phyloP scores from a whole-genome alignment of 2,888 invertebrate genomes.

The Cyclophora albipunctata region DNA sequence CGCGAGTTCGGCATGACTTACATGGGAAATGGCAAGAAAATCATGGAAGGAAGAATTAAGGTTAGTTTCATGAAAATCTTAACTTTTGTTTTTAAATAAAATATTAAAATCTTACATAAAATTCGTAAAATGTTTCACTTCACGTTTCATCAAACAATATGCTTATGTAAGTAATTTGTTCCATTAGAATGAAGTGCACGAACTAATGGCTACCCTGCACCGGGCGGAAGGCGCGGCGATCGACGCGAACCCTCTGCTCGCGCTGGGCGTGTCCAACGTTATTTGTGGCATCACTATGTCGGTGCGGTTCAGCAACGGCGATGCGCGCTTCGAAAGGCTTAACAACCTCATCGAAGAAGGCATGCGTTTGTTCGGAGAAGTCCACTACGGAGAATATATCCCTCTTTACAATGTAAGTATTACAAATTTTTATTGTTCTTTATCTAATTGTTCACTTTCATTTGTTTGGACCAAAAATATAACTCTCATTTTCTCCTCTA shows the following conservation, averaged over 20 bases:
- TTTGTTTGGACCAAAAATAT: not conserved
- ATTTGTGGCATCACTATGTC: slow-evolving; percentile 95
- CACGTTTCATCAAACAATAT: slow-evolving; percentile 2
- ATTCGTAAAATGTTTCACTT: not conserved
- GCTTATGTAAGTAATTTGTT: not conserved
- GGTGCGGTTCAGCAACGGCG: slow-evolving; percentile 86
- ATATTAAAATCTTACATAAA: not conserved
- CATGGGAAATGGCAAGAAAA: slow-evolving; percentile 84
- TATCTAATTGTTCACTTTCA: not conserved
- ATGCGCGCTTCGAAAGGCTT: slow-evolving; percentile 84
- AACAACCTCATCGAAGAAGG: slow-evolving; percentile 94
- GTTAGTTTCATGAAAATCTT: slow-evolving; percentile 58
- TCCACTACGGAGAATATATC: slow-evolving; percentile 88
- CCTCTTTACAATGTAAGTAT: slow-evolving; percentile 80
- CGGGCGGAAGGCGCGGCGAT: slow-evolving; percentile 79
- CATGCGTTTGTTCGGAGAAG: slow-evolving; percentile 88
- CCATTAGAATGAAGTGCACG: slow-evolving; percentile 82
- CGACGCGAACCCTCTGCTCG: slow-evolving; percentile 84
- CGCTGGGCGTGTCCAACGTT: slow-evolving; percentile 90
- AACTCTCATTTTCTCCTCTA: slow-evolving; percentile 32
- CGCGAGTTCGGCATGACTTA: slow-evolving; percentile 92
- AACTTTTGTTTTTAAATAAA: not conserved
- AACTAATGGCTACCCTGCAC: slow-evolving; percentile 80
- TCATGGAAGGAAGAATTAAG: slow-evolving; percentile 90
- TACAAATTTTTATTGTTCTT: not conserved